Conservation (phyloP, 1,140 invertebrate genomes). For the Homarus americanus region DNA sequence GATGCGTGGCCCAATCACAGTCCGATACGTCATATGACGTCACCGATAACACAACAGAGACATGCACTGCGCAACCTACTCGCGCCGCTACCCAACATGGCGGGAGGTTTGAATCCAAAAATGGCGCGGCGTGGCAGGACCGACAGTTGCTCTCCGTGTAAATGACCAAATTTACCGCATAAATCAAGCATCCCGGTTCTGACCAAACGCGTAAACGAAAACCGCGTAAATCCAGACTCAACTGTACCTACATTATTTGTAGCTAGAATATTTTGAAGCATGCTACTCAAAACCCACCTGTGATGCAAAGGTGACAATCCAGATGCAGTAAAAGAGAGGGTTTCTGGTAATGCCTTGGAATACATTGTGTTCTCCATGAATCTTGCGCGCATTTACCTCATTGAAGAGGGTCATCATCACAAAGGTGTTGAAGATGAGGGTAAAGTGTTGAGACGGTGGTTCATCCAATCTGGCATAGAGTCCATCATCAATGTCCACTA, state of each 20-base stretch:
- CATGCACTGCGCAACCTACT: too few species aligned
- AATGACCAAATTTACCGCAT: too few species aligned
- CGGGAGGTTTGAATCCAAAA: too few species aligned
- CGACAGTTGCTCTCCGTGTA: too few species aligned
- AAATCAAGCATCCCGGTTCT: too few species aligned
- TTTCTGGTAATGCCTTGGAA: slow-evolving; percentile 83
- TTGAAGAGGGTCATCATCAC: slow-evolving; percentile 88
- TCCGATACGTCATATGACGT: too few species aligned
- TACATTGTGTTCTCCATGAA: slow-evolving; percentile 85
- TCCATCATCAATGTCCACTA: slow-evolving; percentile 82
- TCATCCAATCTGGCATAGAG: slow-evolving; percentile 78
- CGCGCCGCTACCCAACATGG: too few species aligned
- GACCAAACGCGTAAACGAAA: too few species aligned
- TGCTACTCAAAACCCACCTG: slow-evolving; percentile 81
- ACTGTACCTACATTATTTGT: not conserved
- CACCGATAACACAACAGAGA: too few species aligned
- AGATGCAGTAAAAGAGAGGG: slow-evolving; percentile 83
- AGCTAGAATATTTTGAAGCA: not conserved
- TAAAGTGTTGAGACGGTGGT: slow-evolving; percentile 83
- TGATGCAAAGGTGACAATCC: slow-evolving; percentile 81
- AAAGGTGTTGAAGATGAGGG: slow-evolving; percentile 86
- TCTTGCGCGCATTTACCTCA: slow-evolving; percentile 85
- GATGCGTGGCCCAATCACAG: too few species aligned
- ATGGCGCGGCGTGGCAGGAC: too few species aligned
- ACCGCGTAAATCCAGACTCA: too few species aligned